Base-by-base conservation (phyloP, 2,113 vertebrate species). In the Tetraodon nigroviridis region DNA sequence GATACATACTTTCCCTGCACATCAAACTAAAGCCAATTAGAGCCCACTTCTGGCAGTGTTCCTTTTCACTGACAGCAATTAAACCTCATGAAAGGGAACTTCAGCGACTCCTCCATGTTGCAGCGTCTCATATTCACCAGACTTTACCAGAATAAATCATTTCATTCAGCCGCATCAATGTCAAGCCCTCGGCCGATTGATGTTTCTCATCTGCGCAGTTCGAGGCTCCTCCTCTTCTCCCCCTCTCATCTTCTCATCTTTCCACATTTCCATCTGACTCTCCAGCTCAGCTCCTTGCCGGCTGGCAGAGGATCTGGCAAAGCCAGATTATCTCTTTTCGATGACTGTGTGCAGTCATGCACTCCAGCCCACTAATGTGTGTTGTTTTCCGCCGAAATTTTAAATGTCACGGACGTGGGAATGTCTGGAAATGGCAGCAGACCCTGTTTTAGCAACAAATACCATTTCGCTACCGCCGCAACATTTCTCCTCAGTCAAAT, bases 201-300 rank as follows among this genome's bases (percentile, higher is more conserved):
- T 53, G 22, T 69, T 75, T 79, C 56, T 70, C 67, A 79, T 70
- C 57, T 61, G 46, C 49, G 52, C 51, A 75, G 73, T 84, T 78
- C 69, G 53, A 53, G 51, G 37, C 51, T 58, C 65, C 67, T 45
- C 60, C 75, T 66, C 68, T 62, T 47, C 57, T 58, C 63, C 60
- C 40, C 40, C 75, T 73, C 65, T 65, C 54, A 75, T 76, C 57
- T 51, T 37, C 24, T 32, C 45, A 48, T 71, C 72, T 52, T 72
- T 73, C 75, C 46, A 47, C 32, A 8, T 37, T 37, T 37, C 32
- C 32, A 4, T 37, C 32, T 12, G 8, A 37, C 11, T 37, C 32
- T 37, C 8, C 32, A 37, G 32, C 32, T 44, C 29, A 63, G 67
- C 60, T 60, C 64, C 55, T 63, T 19, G 55, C 54, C 11, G 32